These are phyloP conservation scores for Nomada ferruginata DNA, from an alignment of 2,888 invertebrate species.

Conservation along the genomic window DNA sequence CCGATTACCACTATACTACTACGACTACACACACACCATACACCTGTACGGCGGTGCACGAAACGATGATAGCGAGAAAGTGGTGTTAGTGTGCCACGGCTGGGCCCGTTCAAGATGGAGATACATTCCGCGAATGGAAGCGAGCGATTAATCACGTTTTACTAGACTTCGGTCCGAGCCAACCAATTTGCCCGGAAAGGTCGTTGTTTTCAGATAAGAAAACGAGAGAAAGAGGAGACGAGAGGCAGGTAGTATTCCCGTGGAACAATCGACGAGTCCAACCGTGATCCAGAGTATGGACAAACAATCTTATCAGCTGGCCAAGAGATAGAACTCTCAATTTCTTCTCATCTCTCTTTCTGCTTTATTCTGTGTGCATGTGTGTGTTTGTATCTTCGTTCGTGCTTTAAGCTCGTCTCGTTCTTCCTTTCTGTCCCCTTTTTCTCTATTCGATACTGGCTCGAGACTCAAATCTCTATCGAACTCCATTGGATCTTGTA, in stretches of 20 bases:
- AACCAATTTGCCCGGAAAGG: conserved; percentile 80
- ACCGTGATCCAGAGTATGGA: conserved; percentile 65
- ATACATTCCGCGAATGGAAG: conserved; percentile 71
- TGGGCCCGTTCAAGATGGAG: conserved; percentile 48
- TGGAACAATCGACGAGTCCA: conserved; percentile 69
- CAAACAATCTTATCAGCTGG: conserved; percentile 73
- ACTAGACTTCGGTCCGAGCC: conserved; percentile 70
- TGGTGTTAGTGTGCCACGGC: conserved; percentile 33
- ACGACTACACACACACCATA: conserved; percentile 18
- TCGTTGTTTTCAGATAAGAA: conserved; percentile 79
- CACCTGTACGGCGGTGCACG: conserved; percentile 10
- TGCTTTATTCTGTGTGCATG: too few species aligned
- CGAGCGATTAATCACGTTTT: conserved; percentile 80
- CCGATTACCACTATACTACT: conserved; percentile 74
- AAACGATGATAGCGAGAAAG: conserved; percentile 36
- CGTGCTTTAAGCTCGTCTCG: neutral
- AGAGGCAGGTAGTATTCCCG: conserved; percentile 36
- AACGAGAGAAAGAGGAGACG: conserved; percentile 54
- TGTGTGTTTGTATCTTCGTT: neutral
- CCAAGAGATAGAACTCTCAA: conserved; percentile 60
- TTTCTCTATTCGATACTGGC: conserved; percentile 9
- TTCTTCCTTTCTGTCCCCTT: neutral
- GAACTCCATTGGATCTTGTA: conserved; percentile 20
- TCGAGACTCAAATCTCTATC: conserved; percentile 13
- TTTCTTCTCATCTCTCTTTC: conserved; percentile 34